Evolutionary conservation across 2,113 vertebrate species (phyloP), one percentile per base, ranked within the genome.

Genomic region (Boleophthalmus pectinirostris): DNA sequence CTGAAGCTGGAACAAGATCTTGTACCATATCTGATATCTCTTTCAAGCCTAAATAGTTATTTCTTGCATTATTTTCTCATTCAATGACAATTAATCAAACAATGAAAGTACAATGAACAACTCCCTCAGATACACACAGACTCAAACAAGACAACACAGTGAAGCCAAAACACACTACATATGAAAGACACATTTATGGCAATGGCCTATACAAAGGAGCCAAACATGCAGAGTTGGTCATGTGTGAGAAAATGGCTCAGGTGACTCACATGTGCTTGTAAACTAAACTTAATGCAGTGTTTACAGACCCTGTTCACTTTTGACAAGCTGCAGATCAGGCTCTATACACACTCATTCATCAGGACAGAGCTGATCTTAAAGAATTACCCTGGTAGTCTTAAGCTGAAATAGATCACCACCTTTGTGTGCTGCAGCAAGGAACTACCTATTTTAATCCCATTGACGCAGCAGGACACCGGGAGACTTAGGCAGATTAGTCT

Each of bases 391-490:
- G 18, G 12, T 70, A 47, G 71, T 70, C 68, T 78, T 82, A 72
- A 49, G 45, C 70, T 69, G 79, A 81, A 78, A 79, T 58, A 81
- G 69, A 87, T 82, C 66, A 3, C 78, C 53, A 45, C 64, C 29
- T 78, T 78, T 81, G 72, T 70, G 70, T 18, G 72, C 67, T 46
- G 33, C 45, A 47, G 63, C 13, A 65, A 11, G 8, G 4, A 23
- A 18, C 15, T 58, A 25, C 56, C 23, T 80, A 74, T 82, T 78
- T 78, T 78, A 82, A 89, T 89, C 87, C 76, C 78, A 87, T 66
- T 92, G 89, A 92, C 88, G 88, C 73, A 88, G 75, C 13, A 74
- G 75, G 74, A 82, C 21, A 66, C 49, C 9, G 0, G 67, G 51
- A 21, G 38, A 54, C 66, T 86, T 61, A 74, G 45, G 72, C 58